These are phyloP conservation scores for Drosophila tripunctata DNA, from an alignment of 2,888 invertebrate species.

Conservation along the genomic window DNA sequence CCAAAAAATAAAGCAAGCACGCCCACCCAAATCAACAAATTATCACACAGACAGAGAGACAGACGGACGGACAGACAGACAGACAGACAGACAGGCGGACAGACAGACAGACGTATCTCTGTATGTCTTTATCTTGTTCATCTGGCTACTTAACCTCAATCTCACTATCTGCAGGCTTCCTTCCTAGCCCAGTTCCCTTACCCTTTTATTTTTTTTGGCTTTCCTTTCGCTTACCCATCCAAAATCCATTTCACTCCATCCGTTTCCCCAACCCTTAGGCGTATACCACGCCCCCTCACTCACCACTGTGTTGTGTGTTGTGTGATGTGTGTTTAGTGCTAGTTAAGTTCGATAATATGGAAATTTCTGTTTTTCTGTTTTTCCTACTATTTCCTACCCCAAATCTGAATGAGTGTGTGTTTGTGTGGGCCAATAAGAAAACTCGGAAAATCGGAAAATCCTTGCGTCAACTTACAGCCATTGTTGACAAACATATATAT, in stretches of 20 bases:
- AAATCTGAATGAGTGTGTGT: constrained; percentile 33
- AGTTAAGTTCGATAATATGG: constrained; percentile 82
- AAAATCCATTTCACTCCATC: background rate
- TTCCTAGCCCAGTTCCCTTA: background rate
- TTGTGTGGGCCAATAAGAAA: constrained; percentile 26
- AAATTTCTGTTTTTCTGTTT: constrained; percentile 78
- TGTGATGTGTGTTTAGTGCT: constrained; percentile 53
- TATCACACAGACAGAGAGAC: constrained; percentile 56
- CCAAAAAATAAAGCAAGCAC: background rate
- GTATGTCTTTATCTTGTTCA: constrained; percentile 39
- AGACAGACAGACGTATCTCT: constrained; percentile 24
- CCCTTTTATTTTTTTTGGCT: too few species aligned
- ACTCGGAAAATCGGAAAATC: constrained; percentile 17
- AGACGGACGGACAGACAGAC: constrained; percentile 20
- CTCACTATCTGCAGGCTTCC: background rate
- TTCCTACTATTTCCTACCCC: constrained; percentile 62
- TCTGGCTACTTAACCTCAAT: background rate
- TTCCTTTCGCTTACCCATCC: too few species aligned
- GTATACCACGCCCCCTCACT: background rate
- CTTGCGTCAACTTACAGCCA: constrained; percentile 35
- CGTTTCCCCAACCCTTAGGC: background rate
- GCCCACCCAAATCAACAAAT: constrained; percentile 66
- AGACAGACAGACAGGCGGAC: constrained; percentile 21
- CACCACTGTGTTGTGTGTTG: constrained; percentile 3
- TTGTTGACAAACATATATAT: constrained; percentile 68